Percentiles rank a stretch among this genome's conserved stretches.
These are phyloP conservation scores for Reinhardtius hippoglossoides DNA, from an alignment of 2,113 vertebrate species.

Conservation along the genomic window DNA sequence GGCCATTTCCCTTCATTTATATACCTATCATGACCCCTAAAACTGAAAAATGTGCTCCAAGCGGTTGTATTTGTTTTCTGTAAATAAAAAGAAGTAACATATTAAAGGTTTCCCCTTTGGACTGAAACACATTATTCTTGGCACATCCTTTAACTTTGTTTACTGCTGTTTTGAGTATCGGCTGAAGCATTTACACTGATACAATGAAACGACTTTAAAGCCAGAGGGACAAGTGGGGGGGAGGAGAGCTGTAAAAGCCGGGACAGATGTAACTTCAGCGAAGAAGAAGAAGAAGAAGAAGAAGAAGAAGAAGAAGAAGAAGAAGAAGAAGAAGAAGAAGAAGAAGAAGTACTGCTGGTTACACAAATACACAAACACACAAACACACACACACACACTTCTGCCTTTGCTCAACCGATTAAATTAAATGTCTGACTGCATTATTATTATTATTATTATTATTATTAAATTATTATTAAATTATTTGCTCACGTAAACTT, in stretches of 20 bases:
- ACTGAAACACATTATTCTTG: not conserved
- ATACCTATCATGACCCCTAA: not conserved
- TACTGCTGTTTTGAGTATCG: conserved; percentile 22
- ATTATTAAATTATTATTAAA: not conserved
- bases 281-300: not conserved
- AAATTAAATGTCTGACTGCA: not conserved
- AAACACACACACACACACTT: too few species aligned
- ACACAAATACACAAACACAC: too few species aligned
- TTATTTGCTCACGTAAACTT: not conserved
- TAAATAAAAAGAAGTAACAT: not conserved
- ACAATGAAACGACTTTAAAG: conserved; percentile 28
- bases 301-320: too few species aligned
- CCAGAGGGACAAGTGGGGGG: not conserved
- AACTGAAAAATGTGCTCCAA: not conserved
- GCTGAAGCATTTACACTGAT: conserved; percentile 8
- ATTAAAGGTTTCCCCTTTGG: not conserved
- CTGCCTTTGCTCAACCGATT: too few species aligned
- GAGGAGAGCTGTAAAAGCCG: conserved; percentile 25
- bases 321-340: too few species aligned
- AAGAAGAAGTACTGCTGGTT: too few species aligned
- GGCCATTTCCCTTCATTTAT: conserved; percentile 18
- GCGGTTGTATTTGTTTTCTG: not conserved
- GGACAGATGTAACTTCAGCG: conserved; percentile 37
- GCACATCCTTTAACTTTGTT: conserved; percentile 17
- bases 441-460: not conserved